Conservation (phyloP, 1,140 invertebrate species). For the Dinothrombium tinctorium region DNA sequence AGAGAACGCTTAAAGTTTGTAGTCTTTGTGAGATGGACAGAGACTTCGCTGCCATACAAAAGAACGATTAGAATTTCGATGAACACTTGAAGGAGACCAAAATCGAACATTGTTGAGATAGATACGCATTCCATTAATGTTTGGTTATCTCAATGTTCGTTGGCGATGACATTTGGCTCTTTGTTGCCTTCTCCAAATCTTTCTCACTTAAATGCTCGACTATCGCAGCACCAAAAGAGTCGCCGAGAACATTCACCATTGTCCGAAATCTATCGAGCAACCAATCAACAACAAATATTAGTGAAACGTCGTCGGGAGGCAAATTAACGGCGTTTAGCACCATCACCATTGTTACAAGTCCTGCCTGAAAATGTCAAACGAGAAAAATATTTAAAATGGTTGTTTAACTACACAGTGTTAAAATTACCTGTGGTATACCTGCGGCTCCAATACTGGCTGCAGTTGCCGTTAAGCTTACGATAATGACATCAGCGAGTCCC, state of each 20-base stretch:
- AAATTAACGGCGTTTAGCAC: constrained; percentile 37
- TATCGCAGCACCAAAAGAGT: constrained; percentile 31
- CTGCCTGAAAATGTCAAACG: constrained; percentile 17
- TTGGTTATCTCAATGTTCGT: too few relatives aligned
- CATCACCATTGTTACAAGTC: constrained; percentile 32
- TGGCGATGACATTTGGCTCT: too few relatives aligned
- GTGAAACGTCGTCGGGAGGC: constrained; percentile 33
- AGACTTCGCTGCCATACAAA: too few relatives aligned
- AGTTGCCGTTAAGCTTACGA: constrained; percentile 75
- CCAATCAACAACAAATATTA: constrained; percentile 43
- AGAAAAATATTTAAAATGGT: too few relatives aligned
- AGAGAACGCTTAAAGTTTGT: too few relatives aligned
- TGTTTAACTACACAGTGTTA: background rate
- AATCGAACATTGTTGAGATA: too few relatives aligned
- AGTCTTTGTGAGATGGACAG: too few relatives aligned
- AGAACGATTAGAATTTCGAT: too few relatives aligned
- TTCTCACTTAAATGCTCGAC: constrained; percentile 25
- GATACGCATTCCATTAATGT: too few relatives aligned
- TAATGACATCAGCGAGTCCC: constrained; percentile 53
- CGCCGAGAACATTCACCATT: constrained; percentile 33
- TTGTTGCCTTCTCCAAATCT: constrained; percentile 19
- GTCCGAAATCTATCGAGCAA: constrained; percentile 34
- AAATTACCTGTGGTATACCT: constrained; percentile 49
- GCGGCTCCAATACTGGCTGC: constrained; percentile 86
- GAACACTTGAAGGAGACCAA: too few relatives aligned